Evolutionary conservation across 2,888 invertebrate genomes (phyloP), one percentile per base, ranked within the genome.

Genomic region (Diadromus collaris): DNA sequence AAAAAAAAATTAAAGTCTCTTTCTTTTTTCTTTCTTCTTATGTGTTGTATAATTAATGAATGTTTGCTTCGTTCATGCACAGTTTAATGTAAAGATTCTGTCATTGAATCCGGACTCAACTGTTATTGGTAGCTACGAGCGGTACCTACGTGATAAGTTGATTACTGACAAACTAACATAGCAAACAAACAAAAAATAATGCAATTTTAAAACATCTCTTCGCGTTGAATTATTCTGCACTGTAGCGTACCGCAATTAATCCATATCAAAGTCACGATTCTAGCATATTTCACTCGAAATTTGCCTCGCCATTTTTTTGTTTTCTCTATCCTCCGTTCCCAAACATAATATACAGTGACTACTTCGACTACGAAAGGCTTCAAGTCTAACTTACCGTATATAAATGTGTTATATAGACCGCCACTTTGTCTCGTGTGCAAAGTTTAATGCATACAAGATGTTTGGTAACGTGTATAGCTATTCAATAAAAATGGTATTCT

Each of bases 401-500:
- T 71, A 34, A 64, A 64, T 72, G 71, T 60, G 64, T 71, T 72
- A 61, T 61, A 56, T 73, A 69, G 58, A 69, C 63, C 54, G 38
- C 32, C 56, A 48, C 60, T 19, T 60, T 21, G 58, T 51, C 51
- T 72, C 60, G 67, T 65, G 67, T 41, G 76, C 67, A 21, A 67
- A 38, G 44, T 41, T 41, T 34, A 51, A 70, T 51, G 38, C 48
- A 48, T 54, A 32, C 51, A 44, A 71, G 48, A 67, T 68, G 67
- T 63, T 56, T 63, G 67, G 72, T 72, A 65, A 77, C 56, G 54
- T 72, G 63, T 68, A 60, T 72, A 77, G 68, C 72, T 72, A 63
- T 72, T 77, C 77, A 77, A 77, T 77, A 72, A 72, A n/a, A 77
- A 72, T 68, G 67, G 68, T 77, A 72, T 77, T 72, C 61, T 77